Evolutionary conservation across 2,888 invertebrate species (phyloP), one percentile per base, ranked within the genome.

Genomic region (Scotopteryx bipunctaria): DNA sequence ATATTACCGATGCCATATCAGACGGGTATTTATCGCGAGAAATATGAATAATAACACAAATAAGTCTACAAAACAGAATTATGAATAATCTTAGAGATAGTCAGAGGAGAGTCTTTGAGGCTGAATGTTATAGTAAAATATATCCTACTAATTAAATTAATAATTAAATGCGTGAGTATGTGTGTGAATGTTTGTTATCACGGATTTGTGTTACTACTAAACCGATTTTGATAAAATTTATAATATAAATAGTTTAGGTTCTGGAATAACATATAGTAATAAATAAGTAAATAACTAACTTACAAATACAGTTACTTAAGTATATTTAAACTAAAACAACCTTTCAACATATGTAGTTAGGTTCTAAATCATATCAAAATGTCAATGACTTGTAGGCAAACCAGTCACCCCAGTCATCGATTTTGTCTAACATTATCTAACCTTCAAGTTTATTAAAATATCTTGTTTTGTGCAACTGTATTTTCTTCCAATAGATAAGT

Each of bases 401-500:
- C 27, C 11, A 17, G 14, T 6, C 23, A 23, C n/a, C 19, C 27
- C 8, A 11, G 25, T 16, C 17, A 11, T 27, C 27, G n/a, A 11
- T 5, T 9, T 25, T 6, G 9, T 11, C 9, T 9, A 27, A 27
- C 27, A 27, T 27, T 27, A 11, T 27, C 27, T 9, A 11, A 27
- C 11, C 27, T 1, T 27, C 9, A 1, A n/a, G n/a, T n/a, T n/a
- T n/a, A n/a, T n/a, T n/a, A 14, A 1, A 5, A 35, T 11, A 35
- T 13, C 11, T 21, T 15, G 8, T 15, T 32, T 4, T 27, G 27
- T 32, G 8, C 19, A 2, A 9, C 1, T 36, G 13, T 13, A 46
- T 46, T 38, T 46, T 37, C 32, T 14, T 21, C 8, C 11, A 17
- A 27, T 9, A 9, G 16, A 29, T 17, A n/a, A n/a, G n/a, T n/a